Evolutionary conservation across 2,113 vertebrate genomes (phyloP), one percentile per base, ranked within the genome.

Genomic region (Seriola rivoliana): DNA sequence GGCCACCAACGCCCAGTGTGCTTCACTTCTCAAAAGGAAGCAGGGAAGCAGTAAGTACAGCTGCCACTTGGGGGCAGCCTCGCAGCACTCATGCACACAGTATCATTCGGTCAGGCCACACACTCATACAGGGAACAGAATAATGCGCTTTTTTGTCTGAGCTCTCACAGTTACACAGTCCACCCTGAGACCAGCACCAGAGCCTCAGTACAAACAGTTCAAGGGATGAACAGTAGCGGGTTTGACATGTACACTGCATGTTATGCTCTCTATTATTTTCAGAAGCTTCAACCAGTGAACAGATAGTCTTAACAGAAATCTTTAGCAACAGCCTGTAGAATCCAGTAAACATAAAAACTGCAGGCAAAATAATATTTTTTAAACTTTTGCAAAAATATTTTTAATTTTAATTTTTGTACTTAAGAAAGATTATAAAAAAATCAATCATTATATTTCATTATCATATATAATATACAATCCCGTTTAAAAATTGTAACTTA

Each of bases 1-100:
- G 98, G 97, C 98, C 71, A 99, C 97, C 0, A 97, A 98, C 0
- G 97, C 98, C 65, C 96, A 97, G 85, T 97, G 96, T 86, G 97
- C 97, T 9, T 97, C 98, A 32, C 94, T 99, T 75, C 95, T 99
- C 86, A 99, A 97, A 89, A 97, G 96, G 95, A 98, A 96, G 82
- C 92, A 87, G 78, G 91, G 90, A 80, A 83, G 68, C 86, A 91
- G 96, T 96, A 89, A 95, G 95, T 94, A 55, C 16, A 69, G 59
- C 64, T 6, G 67, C 67, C 62, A 55, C 42, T n/a, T 73, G 63
- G 36, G 58, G 85, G 82, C 74, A 65, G 34, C 63, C 4, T 82
- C 11, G 50, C 36, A 38, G 9, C 58, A 16, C 71, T 13, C 25
- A 65, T 50, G 21, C 36, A 32, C 10, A 11, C 50, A 55, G 48